Evolutionary conservation across 2,797 vertebrate species (phyloP), one percentile per base, ranked within the genome.

Genomic region (Columba guinea): DNA sequence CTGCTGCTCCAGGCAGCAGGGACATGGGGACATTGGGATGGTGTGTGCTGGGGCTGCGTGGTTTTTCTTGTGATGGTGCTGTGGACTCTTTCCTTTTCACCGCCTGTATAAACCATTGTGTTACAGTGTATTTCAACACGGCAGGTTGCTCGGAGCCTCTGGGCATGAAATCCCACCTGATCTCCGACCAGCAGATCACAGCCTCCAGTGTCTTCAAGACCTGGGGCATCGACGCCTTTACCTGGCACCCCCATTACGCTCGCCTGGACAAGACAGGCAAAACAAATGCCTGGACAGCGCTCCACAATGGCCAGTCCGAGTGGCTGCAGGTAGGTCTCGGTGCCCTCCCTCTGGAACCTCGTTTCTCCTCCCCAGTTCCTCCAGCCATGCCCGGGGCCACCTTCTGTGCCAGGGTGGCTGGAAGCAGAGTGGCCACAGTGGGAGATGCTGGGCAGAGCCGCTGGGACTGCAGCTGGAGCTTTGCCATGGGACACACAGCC

Each of bases 241-340:
- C 98, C 46, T 99, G 99, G 99, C 96, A 98, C 56, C 99, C 99
- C 27, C 98, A 98, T 96, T 99, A 98, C 0, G 99, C 98, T 23
- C 98, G 99, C 11, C 97, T 99, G 92, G 99, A 99, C 97, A 99
- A 98, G 96, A 98, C 97, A 13, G 99, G 99, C 75, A 99, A 99
- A 97, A 99, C 98, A 64, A 99, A 99, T 0, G 99, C 99, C 84
- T 99, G 99, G 99, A 98, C 99, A 0, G 98, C 99, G 2, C 97
- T 98, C 32, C 84, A 81, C 92, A 99, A 98, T 13, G 96, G 97
- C 63, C 98, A 95, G 65, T 98, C 98, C 0, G 98, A 99, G 97
- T 99, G 99, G 99, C 98, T 99, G 96, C 99, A 99, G 99, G 99
- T 99, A 90, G 32, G 97, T 87, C 34, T 68, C 2, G 0, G 9